Evolutionary conservation across 1,140 invertebrate species (phyloP).

Genomic region (Drosophila sechellia): DNA sequence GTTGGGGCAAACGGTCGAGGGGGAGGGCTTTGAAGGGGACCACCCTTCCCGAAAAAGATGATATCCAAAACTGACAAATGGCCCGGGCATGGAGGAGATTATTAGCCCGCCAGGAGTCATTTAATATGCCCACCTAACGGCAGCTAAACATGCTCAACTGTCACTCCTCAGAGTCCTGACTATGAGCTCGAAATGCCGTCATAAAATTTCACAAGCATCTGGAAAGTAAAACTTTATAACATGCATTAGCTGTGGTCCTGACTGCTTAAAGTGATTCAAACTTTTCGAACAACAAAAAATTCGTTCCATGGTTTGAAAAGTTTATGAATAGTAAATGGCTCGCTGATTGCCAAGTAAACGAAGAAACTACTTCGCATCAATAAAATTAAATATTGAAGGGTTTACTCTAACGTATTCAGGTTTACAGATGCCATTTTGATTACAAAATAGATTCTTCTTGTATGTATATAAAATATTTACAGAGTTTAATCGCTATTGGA

Average conservation of each 20-base stretch:
- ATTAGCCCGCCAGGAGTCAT: slow-evolving; percentile 25
- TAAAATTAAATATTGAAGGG: neutral
- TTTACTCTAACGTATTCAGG: neutral
- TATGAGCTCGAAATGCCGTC: slow-evolving; percentile 13
- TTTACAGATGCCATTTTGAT: neutral
- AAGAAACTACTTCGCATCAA: neutral
- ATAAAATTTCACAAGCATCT: slow-evolving; percentile 16
- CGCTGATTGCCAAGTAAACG: neutral
- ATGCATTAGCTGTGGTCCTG: slow-evolving; percentile 22
- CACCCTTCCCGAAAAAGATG: slow-evolving; percentile 6
- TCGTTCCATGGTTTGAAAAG: neutral
- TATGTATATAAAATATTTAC: too few relatives aligned
- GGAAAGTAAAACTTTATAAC: slow-evolving; percentile 17
- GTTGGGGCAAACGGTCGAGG: neutral
- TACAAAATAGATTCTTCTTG: too few relatives aligned
- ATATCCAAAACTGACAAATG: slow-evolving; percentile 37
- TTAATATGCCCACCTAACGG: slow-evolving; percentile 30
- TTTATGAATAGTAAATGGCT: neutral
- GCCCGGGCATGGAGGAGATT: slow-evolving; percentile 8
- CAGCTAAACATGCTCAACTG: slow-evolving; percentile 25
- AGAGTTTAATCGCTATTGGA: too few relatives aligned
- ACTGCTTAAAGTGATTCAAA: neutral
- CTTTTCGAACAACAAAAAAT: slow-evolving; percentile 8
- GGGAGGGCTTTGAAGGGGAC: neutral
- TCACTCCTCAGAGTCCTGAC: slow-evolving; percentile 4